Conservation (phyloP, 2,113 vertebrate species). For the Spea bombifrons region DNA sequence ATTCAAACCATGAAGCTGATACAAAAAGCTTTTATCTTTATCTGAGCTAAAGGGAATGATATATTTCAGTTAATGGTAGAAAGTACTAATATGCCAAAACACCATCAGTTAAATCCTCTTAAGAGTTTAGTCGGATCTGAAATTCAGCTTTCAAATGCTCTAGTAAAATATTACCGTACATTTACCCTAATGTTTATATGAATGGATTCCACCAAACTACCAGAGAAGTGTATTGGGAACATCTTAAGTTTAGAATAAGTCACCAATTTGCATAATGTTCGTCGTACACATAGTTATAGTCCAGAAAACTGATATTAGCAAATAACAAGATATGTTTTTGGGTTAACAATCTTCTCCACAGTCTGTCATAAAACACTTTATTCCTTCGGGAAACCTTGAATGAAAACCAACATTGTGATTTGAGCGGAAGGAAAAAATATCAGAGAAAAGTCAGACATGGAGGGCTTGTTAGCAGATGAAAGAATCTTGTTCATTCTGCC, state of each 20-base stretch:
- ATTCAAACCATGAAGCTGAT: no score
- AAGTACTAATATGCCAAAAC: not conserved
- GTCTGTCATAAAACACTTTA: not conserved
- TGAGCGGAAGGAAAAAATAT: not conserved
- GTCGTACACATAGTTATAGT: conserved; percentile 24
- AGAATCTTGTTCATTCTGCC: not conserved
- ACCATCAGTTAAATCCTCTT: not conserved
- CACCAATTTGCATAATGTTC: conserved; percentile 44
- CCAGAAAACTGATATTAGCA: not conserved
- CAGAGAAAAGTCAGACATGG: not conserved
- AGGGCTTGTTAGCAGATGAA: not conserved
- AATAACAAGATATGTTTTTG: not conserved
- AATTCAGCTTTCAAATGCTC: conserved; percentile 27
- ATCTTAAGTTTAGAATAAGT: conserved; percentile 47
- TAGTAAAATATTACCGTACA: conserved; percentile 48
- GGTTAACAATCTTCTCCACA: conserved; percentile 19
- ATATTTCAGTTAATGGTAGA: not conserved
- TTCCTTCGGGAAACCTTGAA: not conserved
- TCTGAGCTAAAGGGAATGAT: not conserved
- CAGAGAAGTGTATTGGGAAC: conserved; percentile 54
- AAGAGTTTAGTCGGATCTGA: conserved; percentile 20
- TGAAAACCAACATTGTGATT: conserved; percentile 2
- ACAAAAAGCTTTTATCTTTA: not conserved
- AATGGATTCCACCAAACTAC: conserved; percentile 47
- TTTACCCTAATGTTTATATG: conserved; percentile 50